Conservation (phyloP, 2,113 vertebrate genomes). For the Odocoileus virginianus region DNA sequence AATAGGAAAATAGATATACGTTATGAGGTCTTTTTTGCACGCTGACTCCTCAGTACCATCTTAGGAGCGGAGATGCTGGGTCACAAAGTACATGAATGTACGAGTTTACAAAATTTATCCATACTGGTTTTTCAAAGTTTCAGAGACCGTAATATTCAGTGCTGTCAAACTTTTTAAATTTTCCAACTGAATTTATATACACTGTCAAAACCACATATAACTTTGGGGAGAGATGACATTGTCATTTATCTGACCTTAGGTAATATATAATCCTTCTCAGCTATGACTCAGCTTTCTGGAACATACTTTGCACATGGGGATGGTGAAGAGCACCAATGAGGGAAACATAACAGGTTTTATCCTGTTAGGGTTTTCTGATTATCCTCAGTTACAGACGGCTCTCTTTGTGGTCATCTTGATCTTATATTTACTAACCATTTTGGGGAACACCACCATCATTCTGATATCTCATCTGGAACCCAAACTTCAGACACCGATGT, state of each 20-base stretch:
- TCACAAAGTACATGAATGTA: too few relatives aligned
- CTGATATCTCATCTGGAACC: neutral
- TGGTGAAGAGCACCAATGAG: neutral
- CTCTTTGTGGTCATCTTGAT: neutral
- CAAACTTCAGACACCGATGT: neutral
- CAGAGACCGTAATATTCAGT: too few relatives aligned
- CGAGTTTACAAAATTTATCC: too few relatives aligned
- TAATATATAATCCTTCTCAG: neutral
- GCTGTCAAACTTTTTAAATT: too few relatives aligned
- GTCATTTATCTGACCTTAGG: too few relatives aligned
- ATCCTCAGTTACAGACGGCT: neutral
- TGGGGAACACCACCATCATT: conserved; percentile 22
- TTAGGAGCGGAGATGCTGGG: too few relatives aligned
- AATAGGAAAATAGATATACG: neutral
- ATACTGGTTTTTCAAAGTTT: too few relatives aligned
- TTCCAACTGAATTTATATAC: too few relatives aligned
- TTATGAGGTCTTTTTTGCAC: too few relatives aligned
- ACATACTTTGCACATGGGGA: neutral
- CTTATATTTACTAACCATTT: conserved; percentile 6
- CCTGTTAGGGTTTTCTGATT: conserved; percentile 17
- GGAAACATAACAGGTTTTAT: neutral
- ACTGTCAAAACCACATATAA: too few relatives aligned
- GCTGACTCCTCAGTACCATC: too few relatives aligned
- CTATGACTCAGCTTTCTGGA: neutral
- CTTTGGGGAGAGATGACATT: neutral